These are phyloP conservation scores for Myopa testacea DNA, from an alignment of 2,888 invertebrate species.

Conservation along the genomic window DNA sequence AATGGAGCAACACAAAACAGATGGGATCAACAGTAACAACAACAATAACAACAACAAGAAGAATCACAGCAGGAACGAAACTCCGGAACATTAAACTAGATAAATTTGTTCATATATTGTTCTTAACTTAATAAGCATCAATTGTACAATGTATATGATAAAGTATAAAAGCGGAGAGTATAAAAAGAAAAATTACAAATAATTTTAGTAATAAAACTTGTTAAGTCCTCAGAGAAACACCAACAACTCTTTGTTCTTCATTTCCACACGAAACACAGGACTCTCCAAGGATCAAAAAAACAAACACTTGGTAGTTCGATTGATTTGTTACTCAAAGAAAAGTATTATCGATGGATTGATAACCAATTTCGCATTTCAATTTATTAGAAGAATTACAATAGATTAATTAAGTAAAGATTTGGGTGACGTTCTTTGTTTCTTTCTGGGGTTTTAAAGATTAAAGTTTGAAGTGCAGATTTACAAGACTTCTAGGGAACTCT, in stretches of 20 bases:
- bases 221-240: slow-evolving; percentile 21
- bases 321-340: not conserved
- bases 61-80: not conserved
- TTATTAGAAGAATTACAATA: not conserved
- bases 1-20: not conserved
- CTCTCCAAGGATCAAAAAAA: not conserved
- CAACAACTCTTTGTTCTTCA: not conserved
- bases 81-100: slow-evolving; percentile 3
- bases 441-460: not conserved
- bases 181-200: not conserved
- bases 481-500: not conserved
- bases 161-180: slow-evolving; percentile 1
- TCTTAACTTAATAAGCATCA: slow-evolving; percentile 19
- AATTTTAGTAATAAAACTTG: slow-evolving; percentile 25
- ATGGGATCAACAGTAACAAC: not conserved
- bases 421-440: too few relatives aligned
- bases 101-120: slow-evolving; percentile 1
- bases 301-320: too few relatives aligned
- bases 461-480: slow-evolving; percentile 2
- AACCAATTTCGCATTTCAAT: not conserved
- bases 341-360: too few relatives aligned
- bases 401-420: not conserved
- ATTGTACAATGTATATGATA: slow-evolving; percentile 22
- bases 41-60: not conserved
- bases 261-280: not conserved